These are phyloP conservation scores for Coleophora flavipennella DNA, from an alignment of 2,888 invertebrate genomes.

Conservation along the genomic window DNA sequence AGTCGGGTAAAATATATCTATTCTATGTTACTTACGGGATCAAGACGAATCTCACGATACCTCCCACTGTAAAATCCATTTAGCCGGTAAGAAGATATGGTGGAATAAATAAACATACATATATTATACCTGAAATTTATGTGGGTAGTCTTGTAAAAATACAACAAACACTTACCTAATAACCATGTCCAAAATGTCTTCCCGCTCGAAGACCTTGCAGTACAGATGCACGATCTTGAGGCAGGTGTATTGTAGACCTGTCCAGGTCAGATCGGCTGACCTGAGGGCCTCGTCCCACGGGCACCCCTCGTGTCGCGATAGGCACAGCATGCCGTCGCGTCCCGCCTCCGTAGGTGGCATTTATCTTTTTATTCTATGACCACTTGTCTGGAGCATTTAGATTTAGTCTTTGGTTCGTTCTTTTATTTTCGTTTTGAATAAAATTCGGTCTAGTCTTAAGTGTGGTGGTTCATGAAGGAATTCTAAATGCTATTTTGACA, in stretches of 20 bases:
- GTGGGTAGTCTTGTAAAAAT: background rate
- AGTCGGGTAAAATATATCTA: too few species aligned
- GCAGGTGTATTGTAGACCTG: constrained; percentile 87
- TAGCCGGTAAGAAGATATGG: too few species aligned
- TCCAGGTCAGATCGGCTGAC: constrained; percentile 78
- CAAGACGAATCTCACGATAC: too few species aligned
- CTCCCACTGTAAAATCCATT: too few species aligned
- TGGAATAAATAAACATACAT: too few species aligned
- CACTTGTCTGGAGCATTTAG: constrained; percentile 1
- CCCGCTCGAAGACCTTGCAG: constrained; percentile 89
- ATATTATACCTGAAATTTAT: too few species aligned
- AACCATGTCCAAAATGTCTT: constrained; percentile 83
- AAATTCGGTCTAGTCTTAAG: background rate
- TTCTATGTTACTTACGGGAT: too few species aligned
- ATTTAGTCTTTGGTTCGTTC: background rate
- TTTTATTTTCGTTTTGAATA: background rate
- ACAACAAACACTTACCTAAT: constrained; percentile 74
- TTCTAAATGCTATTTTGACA: background rate
- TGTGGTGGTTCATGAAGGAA: constrained; percentile 3
- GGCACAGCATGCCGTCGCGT: constrained; percentile 72
- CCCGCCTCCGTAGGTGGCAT: constrained; percentile 65
- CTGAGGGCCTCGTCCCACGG: constrained; percentile 73
- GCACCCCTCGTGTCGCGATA: constrained; percentile 75
- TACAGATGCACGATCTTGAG: constrained; percentile 87
- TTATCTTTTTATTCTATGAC: constrained; percentile 22